Conservation (phyloP, 2,113 vertebrate species). For the Halichoeres trimaculatus region DNA sequence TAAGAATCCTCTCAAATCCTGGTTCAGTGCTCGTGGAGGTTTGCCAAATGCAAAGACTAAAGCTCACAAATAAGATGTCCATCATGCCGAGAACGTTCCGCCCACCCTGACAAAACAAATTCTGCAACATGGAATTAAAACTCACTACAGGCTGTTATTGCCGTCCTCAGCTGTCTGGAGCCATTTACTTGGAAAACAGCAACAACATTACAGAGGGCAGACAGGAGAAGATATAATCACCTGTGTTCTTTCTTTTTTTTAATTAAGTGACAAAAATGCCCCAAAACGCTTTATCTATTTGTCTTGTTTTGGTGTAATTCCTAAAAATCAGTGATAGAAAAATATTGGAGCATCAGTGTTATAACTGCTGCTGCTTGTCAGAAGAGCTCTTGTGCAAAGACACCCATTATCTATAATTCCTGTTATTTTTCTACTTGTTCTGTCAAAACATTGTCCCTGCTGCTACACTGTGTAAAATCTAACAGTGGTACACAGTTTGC, state of each 20-base stretch:
- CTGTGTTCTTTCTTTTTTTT: not conserved
- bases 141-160: conserved; percentile 25
- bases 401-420: conserved; percentile 2
- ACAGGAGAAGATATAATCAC: conserved; percentile 20
- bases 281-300: not conserved
- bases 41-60: conserved; percentile 2
- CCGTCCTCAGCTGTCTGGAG: conserved; percentile 41
- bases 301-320: conserved; percentile 1
- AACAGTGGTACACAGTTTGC: not conserved
- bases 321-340: not conserved
- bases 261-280: not conserved
- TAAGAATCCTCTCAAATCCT: not conserved
- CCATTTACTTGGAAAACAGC: conserved; percentile 6
- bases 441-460: not conserved
- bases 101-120: conserved; percentile 58
- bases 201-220: not conserved
- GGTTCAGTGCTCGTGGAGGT: not conserved
- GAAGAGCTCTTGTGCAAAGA: not conserved
- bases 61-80: conserved; percentile 37
- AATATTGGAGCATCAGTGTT: not conserved
- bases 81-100: conserved; percentile 32
- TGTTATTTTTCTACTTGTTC: conserved; percentile 1
- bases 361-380: not conserved
- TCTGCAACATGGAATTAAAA: conserved; percentile 60
- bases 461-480: not conserved